These are phyloP conservation scores for Ephestia elutella DNA, from an alignment of 1,140 invertebrate genomes.

Conservation along the genomic window DNA sequence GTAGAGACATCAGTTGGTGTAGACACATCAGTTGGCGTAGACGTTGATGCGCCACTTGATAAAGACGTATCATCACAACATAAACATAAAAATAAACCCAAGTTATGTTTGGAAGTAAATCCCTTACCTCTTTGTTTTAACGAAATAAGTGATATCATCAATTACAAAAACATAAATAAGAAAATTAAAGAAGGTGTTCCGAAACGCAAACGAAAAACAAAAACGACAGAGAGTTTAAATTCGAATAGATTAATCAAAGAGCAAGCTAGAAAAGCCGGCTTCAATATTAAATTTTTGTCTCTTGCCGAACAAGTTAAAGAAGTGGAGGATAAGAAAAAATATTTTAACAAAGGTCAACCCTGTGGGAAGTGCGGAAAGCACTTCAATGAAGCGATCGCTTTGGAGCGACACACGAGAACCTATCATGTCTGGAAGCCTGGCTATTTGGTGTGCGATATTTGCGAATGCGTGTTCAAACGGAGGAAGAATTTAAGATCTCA, in stretches of 20 bases:
- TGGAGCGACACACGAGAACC: not conserved
- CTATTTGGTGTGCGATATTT: not conserved
- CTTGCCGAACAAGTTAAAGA: not conserved
- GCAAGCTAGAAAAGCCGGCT: not conserved
- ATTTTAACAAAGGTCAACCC: too few relatives aligned
- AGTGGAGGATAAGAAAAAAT: not conserved
- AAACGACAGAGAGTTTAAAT: not conserved
- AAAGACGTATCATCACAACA: too few relatives aligned
- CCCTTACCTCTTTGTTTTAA: too few relatives aligned
- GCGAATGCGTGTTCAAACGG: not conserved
- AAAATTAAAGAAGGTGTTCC: not conserved
- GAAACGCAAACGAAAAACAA: not conserved
- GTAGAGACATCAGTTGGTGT: too few relatives aligned
- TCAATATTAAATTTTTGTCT: not conserved
- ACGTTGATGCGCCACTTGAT: too few relatives aligned
- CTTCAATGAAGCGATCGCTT: not conserved
- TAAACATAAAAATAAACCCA: too few relatives aligned
- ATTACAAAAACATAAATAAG: too few relatives aligned
- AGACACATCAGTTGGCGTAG: too few relatives aligned
- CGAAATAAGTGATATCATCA: too few relatives aligned
- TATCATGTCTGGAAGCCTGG: not conserved
- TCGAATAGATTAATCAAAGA: not conserved
- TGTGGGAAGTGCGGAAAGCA: conserved; percentile 28
- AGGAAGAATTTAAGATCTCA: not conserved
- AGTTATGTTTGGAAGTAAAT: too few relatives aligned